Percentiles rank a stretch among this genome's conserved stretches.
Conservation (phyloP, 2,797 vertebrate species). For the Sebastes flavidus region DNA sequence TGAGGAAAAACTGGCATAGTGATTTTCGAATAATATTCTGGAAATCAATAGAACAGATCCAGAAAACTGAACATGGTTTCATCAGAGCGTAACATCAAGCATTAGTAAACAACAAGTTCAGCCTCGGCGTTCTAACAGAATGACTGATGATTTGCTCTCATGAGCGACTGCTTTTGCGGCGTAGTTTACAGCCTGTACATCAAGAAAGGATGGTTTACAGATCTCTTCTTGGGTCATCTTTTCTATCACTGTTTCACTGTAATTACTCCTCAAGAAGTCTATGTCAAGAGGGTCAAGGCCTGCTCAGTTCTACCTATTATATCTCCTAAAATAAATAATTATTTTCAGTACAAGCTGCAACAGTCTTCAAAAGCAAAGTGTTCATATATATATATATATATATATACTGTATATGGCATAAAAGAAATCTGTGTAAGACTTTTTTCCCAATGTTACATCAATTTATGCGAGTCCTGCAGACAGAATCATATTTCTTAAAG, state of each 20-base stretch:
- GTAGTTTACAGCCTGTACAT: neutral
- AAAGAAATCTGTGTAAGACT: too few species aligned
- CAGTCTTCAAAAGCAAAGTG: neutral
- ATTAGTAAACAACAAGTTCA: too few species aligned
- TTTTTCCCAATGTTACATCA: neutral
- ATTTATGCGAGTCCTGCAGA: neutral
- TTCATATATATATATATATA: neutral
- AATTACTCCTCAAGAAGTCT: neutral
- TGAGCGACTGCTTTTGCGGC: too few species aligned
- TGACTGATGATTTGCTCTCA: too few species aligned
- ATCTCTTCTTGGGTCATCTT: neutral
- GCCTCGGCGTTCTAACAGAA: too few species aligned
- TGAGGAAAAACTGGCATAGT: too few species aligned
- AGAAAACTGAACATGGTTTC: too few species aligned
- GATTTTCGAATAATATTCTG: too few species aligned
- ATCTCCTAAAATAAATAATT: neutral
- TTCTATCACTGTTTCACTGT: neutral
- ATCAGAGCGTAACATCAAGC: too few species aligned
- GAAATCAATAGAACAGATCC: too few species aligned
- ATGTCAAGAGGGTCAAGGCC: neutral
- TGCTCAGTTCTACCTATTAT: neutral
- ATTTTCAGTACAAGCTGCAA: neutral
- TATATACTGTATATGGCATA: too few species aligned
- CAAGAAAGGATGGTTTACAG: neutral
- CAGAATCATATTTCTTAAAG: neutral